A percentile compares a stretch with the other conserved stretches of the same genome.
Conservation (phyloP, 2,888 invertebrate species). For the Hirtodrosophila alboralis region DNA sequence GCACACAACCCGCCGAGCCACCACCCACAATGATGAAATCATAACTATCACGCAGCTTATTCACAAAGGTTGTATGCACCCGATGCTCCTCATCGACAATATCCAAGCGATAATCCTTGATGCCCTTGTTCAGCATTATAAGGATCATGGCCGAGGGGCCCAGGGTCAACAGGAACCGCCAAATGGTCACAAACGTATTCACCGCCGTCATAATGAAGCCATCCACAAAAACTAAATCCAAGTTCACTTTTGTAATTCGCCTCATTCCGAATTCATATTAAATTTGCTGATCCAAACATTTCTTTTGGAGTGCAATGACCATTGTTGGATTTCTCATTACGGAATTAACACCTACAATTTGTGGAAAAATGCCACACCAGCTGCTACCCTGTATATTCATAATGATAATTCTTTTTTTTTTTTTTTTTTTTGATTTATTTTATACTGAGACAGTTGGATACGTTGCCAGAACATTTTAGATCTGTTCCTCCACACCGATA, state of each 20-base stretch:
- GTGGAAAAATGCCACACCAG: too few relatives aligned
- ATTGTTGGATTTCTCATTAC: slow-evolving; percentile 2
- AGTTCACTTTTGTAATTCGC: not conserved
- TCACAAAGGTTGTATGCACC: slow-evolving; percentile 85
- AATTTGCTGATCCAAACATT: slow-evolving; percentile 18
- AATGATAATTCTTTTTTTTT: too few relatives aligned
- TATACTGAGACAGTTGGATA: too few relatives aligned
- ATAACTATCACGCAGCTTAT: slow-evolving; percentile 87
- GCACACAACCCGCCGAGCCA: slow-evolving; percentile 92
- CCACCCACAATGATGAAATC: slow-evolving; percentile 93
- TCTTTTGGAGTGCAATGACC: slow-evolving; percentile 35
- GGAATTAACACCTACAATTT: not conserved
- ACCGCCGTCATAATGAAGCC: slow-evolving; percentile 47
- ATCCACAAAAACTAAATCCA: not conserved
- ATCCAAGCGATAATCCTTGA: slow-evolving; percentile 88
- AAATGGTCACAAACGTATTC: slow-evolving; percentile 85
- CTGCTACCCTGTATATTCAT: not conserved
- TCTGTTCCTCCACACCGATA: too few relatives aligned
- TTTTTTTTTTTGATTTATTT: too few relatives aligned
- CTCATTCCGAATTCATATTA: not conserved
- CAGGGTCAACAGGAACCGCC: slow-evolving; percentile 87
- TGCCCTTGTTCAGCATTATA: slow-evolving; percentile 87
- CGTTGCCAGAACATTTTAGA: too few relatives aligned
- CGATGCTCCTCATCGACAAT: slow-evolving; percentile 88
- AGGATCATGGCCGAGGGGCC: slow-evolving; percentile 88